Conservation (phyloP, 2,797 vertebrate genomes). For the Anisognathus igniventris region DNA sequence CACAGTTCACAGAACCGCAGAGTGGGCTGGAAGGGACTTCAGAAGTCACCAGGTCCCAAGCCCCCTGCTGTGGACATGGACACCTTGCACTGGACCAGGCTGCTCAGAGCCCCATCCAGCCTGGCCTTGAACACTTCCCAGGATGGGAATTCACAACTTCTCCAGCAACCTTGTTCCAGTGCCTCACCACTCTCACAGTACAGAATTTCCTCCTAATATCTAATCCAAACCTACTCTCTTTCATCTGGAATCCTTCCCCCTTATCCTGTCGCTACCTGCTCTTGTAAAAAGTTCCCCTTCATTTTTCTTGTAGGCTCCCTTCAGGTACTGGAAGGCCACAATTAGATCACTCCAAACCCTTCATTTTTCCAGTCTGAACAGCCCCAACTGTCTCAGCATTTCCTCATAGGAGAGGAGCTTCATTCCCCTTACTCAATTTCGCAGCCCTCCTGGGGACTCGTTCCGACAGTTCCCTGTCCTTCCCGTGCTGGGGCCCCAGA, state of each 20-base stretch:
- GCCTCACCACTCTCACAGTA: not conserved
- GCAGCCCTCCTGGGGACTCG: accelerated
- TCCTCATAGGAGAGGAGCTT: not conserved
- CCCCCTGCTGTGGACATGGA: accelerated
- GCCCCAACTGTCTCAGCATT: not conserved
- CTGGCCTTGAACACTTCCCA: not conserved
- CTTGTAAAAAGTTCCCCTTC: not conserved
- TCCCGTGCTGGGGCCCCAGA: not conserved
- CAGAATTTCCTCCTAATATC: not conserved
- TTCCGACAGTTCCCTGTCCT: accelerated
- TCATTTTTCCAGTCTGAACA: not conserved
- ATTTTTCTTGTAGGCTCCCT: not conserved
- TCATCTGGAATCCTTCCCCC: not conserved
- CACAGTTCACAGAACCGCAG: not conserved
- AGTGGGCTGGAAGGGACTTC: not conserved
- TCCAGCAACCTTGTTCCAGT: accelerated
- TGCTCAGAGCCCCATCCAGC: not conserved
- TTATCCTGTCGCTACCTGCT: not conserved
- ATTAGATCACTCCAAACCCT: not conserved
- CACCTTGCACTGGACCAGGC: not conserved
- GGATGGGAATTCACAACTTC: not conserved
- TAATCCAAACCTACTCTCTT: not conserved
- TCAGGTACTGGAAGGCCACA: not conserved
- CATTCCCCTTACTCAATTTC: not conserved
- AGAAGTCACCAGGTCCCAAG: not conserved